phyloP scores from a whole-genome alignment of 2,113 vertebrate genomes.

The Centropus bengalensis region DNA sequence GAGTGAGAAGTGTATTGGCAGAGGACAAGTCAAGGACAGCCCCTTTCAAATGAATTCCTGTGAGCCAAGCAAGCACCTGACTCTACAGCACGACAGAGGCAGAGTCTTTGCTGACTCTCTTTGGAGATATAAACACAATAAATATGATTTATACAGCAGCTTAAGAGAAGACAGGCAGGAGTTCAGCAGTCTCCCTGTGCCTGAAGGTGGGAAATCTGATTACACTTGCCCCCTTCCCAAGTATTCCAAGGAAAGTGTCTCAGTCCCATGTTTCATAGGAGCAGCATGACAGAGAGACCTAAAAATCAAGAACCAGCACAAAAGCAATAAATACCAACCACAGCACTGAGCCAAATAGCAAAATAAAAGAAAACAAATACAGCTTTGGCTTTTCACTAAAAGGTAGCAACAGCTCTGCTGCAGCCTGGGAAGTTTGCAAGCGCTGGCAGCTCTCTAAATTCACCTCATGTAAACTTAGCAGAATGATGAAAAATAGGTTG shows the following conservation, averaged over 20 bases:
- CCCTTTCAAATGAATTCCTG: not conserved
- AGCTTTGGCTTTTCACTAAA: slow-evolving; percentile 1
- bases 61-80: not conserved
- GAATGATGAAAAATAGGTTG: not conserved
- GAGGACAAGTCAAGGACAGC: not conserved
- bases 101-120: not conserved
- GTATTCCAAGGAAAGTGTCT: not conserved
- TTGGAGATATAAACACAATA: not conserved
- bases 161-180: not conserved
- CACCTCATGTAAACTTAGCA: slow-evolving; percentile 10
- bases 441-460: not conserved
- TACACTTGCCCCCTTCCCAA: not conserved
- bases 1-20: not conserved
- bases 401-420: not conserved
- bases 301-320: not conserved
- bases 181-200: not conserved
- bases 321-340: not conserved
- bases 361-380: slow-evolving; percentile 18
- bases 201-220: slow-evolving; percentile 31
- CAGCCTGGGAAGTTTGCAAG: not conserved
- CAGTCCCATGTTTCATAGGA: not conserved
- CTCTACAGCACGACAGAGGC: not conserved
- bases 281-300: not conserved
- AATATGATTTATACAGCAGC: not conserved
- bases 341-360: not conserved